These are phyloP conservation scores for Apogon talboti DNA, from an alignment of 2,797 vertebrate species.

Conservation along the genomic window DNA sequence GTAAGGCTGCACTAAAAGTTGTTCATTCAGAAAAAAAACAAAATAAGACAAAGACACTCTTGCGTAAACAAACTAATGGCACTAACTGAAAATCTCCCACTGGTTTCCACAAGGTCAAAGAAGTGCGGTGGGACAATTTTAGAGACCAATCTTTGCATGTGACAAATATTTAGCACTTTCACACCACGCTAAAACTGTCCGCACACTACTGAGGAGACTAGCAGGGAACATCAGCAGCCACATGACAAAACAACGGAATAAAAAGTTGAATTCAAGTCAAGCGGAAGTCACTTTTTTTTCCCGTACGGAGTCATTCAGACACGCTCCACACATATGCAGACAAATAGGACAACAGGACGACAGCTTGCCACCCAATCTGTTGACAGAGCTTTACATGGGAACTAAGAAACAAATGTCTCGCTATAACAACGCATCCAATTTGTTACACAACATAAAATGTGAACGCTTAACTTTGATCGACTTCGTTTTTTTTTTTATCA, in stretches of 20 bases:
- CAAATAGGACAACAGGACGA: conserved; percentile 2
- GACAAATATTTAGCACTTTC: not conserved
- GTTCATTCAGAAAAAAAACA: conserved; percentile 24
- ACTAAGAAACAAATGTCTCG: not conserved
- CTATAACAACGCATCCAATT: not conserved
- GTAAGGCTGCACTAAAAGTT: conserved; percentile 1
- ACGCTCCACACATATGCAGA: conserved; percentile 2
- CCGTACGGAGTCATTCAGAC: not conserved
- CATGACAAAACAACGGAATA: not conserved
- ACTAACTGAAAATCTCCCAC: not conserved
- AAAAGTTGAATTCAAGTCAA: not conserved
- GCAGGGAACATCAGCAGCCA: not conserved
- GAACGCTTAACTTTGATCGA: not conserved
- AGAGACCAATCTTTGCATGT: too few relatives aligned
- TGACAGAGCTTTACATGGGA: conserved; percentile 4
- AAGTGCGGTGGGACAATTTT: not conserved
- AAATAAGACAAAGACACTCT: too few relatives aligned
- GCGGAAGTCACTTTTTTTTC: not conserved
- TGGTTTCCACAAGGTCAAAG: conserved; percentile 8
- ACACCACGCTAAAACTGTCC: not conserved
- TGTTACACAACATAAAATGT: not conserved
- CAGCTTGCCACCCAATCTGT: conserved; percentile 8
- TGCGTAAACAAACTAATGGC: not conserved
- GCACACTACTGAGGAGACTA: conserved; percentile 6
- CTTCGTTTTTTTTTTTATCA: not conserved